Evolutionary conservation across 2,113 vertebrate genomes (phyloP).

Genomic region (Paramormyrops kingsleyae): DNA sequence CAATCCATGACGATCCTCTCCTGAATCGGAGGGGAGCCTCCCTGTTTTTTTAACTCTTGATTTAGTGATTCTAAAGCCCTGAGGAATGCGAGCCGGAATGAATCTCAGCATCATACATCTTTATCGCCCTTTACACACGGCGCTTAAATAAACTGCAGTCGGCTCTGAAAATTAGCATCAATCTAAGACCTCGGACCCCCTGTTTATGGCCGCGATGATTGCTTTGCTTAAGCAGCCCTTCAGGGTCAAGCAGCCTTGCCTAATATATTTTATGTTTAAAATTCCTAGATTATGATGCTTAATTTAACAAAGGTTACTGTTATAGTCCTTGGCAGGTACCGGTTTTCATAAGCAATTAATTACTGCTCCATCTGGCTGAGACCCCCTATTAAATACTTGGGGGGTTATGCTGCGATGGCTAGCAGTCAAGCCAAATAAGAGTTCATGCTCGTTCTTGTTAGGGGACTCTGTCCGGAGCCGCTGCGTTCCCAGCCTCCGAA

Average conservation of each 20-base stretch:
- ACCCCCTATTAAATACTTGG: slow-evolving; percentile 47
- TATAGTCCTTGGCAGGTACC: slow-evolving; percentile 46
- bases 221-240: slow-evolving; percentile 13
- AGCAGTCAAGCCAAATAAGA: slow-evolving; percentile 53
- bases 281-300: slow-evolving; percentile 46
- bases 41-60: neutral
- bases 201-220: slow-evolving; percentile 28
- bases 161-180: neutral
- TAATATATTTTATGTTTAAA: slow-evolving; percentile 39
- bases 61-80: neutral
- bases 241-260: slow-evolving; percentile 29
- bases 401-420: slow-evolving; percentile 44
- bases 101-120: neutral
- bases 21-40: neutral
- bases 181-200: slow-evolving; percentile 19
- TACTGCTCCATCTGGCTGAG: slow-evolving; percentile 47
- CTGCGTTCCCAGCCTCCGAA: neutral
- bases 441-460: slow-evolving; percentile 18
- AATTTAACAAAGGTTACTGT: slow-evolving; percentile 43
- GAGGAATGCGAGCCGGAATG: neutral
- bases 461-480: neutral
- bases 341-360: slow-evolving; percentile 54
- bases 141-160: neutral
- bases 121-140: neutral
- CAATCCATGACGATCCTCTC: neutral